phyloP scores from a whole-genome alignment of 2,797 vertebrate species.

The Ataeniobius toweri region DNA sequence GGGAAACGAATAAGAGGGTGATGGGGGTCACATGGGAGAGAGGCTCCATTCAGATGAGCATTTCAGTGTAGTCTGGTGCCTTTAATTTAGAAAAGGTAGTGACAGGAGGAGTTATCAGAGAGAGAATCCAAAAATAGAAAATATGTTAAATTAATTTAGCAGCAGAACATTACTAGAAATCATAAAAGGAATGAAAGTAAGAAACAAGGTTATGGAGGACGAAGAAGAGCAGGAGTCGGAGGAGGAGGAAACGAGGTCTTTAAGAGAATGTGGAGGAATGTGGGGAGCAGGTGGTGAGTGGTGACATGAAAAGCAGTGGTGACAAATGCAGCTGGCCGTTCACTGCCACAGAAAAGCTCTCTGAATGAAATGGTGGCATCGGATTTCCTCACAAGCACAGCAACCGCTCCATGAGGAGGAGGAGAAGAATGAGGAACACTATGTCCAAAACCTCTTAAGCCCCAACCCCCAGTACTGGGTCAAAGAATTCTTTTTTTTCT shows the following conservation, averaged over 20 bases:
- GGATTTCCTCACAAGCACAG: constrained; percentile 56
- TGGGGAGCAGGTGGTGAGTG: constrained; percentile 84
- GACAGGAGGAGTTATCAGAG: constrained; percentile 27
- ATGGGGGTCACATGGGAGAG: constrained; percentile 49
- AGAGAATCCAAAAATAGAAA: constrained; percentile 34
- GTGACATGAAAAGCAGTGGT: constrained; percentile 82
- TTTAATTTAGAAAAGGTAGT: constrained; percentile 27
- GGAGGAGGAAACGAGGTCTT: constrained; percentile 62
- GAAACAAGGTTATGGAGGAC: constrained; percentile 20
- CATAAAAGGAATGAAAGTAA: constrained; percentile 6
- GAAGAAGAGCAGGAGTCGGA: constrained; percentile 47
- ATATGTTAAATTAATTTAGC: constrained; percentile 17
- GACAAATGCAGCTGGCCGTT: constrained; percentile 79
- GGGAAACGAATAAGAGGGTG: constrained; percentile 22
- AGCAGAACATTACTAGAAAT: constrained; percentile 30
- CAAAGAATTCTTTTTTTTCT: too few relatives aligned
- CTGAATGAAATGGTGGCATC: constrained; percentile 70
- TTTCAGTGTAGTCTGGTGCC: constrained; percentile 25
- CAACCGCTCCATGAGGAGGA: constrained; percentile 20
- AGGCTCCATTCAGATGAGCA: constrained; percentile 39
- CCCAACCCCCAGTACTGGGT: too few relatives aligned
- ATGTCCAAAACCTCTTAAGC: too few relatives aligned
- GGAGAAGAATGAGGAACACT: not conserved
- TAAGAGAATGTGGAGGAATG: constrained; percentile 83
- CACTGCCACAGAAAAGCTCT: constrained; percentile 61